Evolutionary conservation across 2,113 vertebrate genomes (phyloP), one percentile per base, ranked within the genome.

Genomic region (Talpa occidentalis): DNA sequence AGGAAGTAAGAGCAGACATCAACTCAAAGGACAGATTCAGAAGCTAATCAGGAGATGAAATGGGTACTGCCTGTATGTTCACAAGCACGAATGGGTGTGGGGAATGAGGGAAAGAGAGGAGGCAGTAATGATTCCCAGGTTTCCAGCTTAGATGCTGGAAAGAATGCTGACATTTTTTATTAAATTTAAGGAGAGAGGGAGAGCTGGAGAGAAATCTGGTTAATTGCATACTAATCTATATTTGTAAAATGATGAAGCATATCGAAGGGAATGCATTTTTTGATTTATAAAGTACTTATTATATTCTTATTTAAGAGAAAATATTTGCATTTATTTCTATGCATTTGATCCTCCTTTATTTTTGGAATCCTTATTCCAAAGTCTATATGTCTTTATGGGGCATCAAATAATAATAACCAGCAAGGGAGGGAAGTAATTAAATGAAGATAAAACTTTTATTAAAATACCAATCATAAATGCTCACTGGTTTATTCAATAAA

Each of bases 401-500:
- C 42, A 77, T 62, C 35, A 93, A 89, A 54, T 87, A 49, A 74
- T 52, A 78, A 72, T 59, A 93, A 83, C 11, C 62, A 90, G 56
- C 52, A 92, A 90, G 12, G 21, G 28, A 82, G 66, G 72, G 16
- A 80, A 89, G 42, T 83, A 80, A 83, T 91, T 94, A 90, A 89
- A 59, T 35, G 11, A 94, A 92, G 11, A 90, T 73, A 30, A 95
- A 81, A 82, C n/a, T 69, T 79, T 90, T 92, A 90, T 83, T 67
- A 60, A 95, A 78, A 24, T 56, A 93, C 81, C 64, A 30, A 91
- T 81, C 60, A 60, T 56, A 94, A 95, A 74, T 54, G 26, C 28
- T 69, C 74, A 80, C 30, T 94, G 64, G 87, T 83, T 94, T 89
- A 94, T 85, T 86, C 74, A 87, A 54, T 60, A 85, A 94, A 78